Base-by-base conservation (phyloP, 2,888 invertebrate genomes). In the Antitype chi region DNA sequence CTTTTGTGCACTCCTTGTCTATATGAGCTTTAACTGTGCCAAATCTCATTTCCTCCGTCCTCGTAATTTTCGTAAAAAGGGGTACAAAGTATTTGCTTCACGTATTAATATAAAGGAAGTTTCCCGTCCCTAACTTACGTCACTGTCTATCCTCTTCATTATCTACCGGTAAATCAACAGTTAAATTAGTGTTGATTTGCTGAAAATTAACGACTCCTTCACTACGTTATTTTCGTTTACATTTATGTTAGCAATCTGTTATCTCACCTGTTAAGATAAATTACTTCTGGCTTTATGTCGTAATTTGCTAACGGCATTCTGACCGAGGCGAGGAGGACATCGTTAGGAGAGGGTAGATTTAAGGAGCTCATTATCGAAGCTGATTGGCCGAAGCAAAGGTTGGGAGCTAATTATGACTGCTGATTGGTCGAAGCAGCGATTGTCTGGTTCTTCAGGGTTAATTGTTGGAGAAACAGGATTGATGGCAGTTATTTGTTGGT, bases 281-380 rank as follows among this genome's bases (percentile, higher is more conserved):
- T 69, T 55, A 59, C 62, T 70, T 62, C 66, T 53, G 23, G n/a
- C 13, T 59, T 49, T 63, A 32, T 20, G 13, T 68, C 11, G 68
- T 78, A 74, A 82, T 85, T 77, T 73, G 70, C 59, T 70, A 60
- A 67, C 66, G 32, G 69, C 23, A 49, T 66, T 49, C 43, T 43
- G 49, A 28, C 13, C 28, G 13, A 64, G 55, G 66, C 60, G 67
- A 47, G 60, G 73, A 79, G 57, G 32, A 49, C 68, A 66, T 85
- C 77, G 84, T 83, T 85, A 85, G 43, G 9, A 17, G 32, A 55
- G 69, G 53, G 49, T 59, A 70, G 82, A 78, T 82, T 82, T 84
- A 84, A 85, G 66, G 62, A 82, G 78, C 74, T 84, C 82, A 75
- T 84, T 85, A 70, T 70, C 55, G 68, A 52, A 28, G 57, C 49